These are phyloP conservation scores for Hemibagrus guttatus DNA, from an alignment of 2,797 vertebrate genomes.

Conservation along the genomic window DNA sequence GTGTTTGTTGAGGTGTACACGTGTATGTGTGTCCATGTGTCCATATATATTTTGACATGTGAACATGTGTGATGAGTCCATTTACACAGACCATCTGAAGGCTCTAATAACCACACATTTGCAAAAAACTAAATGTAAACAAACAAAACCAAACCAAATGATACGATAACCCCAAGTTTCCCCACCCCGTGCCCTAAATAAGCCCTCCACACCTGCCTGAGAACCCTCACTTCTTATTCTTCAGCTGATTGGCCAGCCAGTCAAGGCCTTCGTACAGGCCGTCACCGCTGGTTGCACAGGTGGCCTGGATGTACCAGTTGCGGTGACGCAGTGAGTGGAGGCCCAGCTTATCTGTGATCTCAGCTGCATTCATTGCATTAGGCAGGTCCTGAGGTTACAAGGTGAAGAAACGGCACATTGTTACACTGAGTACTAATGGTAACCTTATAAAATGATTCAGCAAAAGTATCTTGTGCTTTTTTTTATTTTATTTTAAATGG, in stretches of 20 bases:
- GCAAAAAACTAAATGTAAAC: constrained; percentile 51
- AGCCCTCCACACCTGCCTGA: constrained; percentile 48
- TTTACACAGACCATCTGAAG: constrained; percentile 63
- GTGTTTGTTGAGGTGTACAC: constrained; percentile 25
- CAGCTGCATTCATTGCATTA: constrained; percentile 96
- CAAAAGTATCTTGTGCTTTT: not conserved
- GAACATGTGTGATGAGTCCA: constrained; percentile 50
- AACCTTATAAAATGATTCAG: not conserved
- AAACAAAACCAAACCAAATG: constrained; percentile 51
- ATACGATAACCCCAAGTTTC: constrained; percentile 53
- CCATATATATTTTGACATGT: constrained; percentile 34
- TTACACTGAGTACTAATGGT: constrained; percentile 17
- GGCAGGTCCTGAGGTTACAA: constrained; percentile 83
- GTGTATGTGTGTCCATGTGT: constrained; percentile 36
- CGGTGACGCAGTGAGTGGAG: constrained; percentile 94
- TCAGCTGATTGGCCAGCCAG: constrained; percentile 98
- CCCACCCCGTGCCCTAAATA: constrained; percentile 53
- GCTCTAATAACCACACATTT: constrained; percentile 54
- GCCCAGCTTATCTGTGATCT: constrained; percentile 97
- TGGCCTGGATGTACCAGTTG: constrained; percentile 98
- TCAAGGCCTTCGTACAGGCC: constrained; percentile 96
- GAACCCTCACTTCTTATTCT: constrained; percentile 91
- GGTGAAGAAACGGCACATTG: constrained; percentile 27
- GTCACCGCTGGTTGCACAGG: constrained; percentile 93
- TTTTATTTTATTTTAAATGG: not conserved